Evolutionary conservation across 2,888 invertebrate genomes (phyloP), one percentile per base, ranked within the genome.

Genomic region (Trichopoda pennipes): DNA sequence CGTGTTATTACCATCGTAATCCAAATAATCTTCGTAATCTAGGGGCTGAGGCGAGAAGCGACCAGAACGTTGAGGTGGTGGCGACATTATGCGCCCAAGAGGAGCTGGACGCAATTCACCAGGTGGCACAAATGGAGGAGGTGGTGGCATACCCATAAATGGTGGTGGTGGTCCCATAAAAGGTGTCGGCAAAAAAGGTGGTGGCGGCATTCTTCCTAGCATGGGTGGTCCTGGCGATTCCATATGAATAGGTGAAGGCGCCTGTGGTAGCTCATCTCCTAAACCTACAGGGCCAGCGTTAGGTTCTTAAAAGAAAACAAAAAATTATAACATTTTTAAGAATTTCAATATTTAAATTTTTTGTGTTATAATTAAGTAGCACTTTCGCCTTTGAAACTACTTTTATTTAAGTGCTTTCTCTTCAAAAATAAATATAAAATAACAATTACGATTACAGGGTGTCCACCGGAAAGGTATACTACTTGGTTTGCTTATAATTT

Each of bases 91-190:
- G 68, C 93, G 91, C 10, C 90, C 93, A 55, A 93, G 85, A 4
- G 93, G 93, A 21, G 93, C 93, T 16, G 93, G 92, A 23, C 93
- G 90, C 85, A 92, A 92, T 83, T 93, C 93, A 55, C 91, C 93
- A 19, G 92, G 92, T 28, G 93, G 91, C 87, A 93, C 91, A 83
- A 86, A 85, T 53, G 85, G 85, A 42, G 85, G 85, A 53, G 92
- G 92, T 72, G 93, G 94, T 84, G 93, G 93, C 84, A 94, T 92
- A 68, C 93, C 93, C 87, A 94, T 93, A 80, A 94, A 94, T 14
- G 93, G 91, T 84, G 93, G 92, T n/a, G 94, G 94, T 79, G 94
- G 93, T 76, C 93, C 93, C 55, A 94, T 93, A 61, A 94, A 94
- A 81, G 94, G 94, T 72, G 94, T 86, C 80, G 94, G 92, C 69